phyloP scores from a whole-genome alignment of 2,888 invertebrate species.

The Beris morrisii region DNA sequence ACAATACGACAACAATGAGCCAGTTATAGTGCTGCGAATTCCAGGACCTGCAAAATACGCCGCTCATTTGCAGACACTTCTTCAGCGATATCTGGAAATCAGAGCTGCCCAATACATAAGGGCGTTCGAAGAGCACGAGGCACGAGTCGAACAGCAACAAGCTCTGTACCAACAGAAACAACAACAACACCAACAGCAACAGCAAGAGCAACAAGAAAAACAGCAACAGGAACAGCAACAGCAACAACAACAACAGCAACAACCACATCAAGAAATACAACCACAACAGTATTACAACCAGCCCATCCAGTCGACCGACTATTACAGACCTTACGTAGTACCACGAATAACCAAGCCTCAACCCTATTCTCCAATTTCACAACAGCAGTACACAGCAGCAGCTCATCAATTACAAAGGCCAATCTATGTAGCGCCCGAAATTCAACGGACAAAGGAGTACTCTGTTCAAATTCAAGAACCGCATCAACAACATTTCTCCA shows the following conservation, averaged over 20 bases:
- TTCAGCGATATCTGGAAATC: conserved; percentile 55
- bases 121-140: conserved; percentile 51
- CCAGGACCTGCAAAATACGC: conserved; percentile 56
- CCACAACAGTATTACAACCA: not conserved
- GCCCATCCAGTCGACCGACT: conserved; percentile 16
- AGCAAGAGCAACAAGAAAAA: conserved; percentile 32
- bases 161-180: conserved; percentile 28
- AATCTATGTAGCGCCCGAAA: conserved; percentile 30
- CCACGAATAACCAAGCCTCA: too few relatives aligned
- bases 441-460: conserved; percentile 8
- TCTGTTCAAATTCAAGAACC: conserved; percentile 9
- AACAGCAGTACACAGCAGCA: not conserved
- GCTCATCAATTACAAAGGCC: not conserved
- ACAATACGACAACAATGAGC: conserved; percentile 45
- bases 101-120: conserved; percentile 54
- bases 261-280: conserved; percentile 16
- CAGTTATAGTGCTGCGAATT: conserved; percentile 54
- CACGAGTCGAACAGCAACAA: conserved; percentile 48
- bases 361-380: not conserved
- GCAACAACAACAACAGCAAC: conserved; percentile 31
- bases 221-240: not conserved
- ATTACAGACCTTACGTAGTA: conserved; percentile 14
- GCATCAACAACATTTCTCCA: conserved; percentile 12
- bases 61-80: conserved; percentile 51
- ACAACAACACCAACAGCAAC: conserved; percentile 36